A percentile compares a stretch with the other conserved stretches of the same genome.
These are phyloP conservation scores for Zaprionus capensis DNA, from an alignment of 1,140 invertebrate genomes.

Conservation along the genomic window DNA sequence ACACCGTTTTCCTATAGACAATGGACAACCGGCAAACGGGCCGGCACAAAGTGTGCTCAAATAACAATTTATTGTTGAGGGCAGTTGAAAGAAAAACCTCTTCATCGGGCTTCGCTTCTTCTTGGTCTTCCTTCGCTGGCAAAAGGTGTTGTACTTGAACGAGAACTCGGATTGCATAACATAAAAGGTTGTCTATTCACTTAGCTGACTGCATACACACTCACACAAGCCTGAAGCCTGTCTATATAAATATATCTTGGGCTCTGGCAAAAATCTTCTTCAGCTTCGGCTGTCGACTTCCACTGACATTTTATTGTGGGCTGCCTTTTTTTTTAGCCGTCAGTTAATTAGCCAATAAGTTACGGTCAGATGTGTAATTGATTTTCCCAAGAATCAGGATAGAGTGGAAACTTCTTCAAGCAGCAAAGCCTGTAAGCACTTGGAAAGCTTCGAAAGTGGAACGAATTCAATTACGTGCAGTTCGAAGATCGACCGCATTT, in stretches of 20 bases:
- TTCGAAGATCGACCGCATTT: conserved; percentile 27
- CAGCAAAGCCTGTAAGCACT: not conserved
- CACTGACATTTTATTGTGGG: conserved; percentile 23
- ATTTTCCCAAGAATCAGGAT: conserved; percentile 25
- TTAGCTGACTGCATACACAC: not conserved
- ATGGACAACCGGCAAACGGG: conserved; percentile 29
- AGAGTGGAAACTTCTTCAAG: not conserved
- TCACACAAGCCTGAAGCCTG: not conserved
- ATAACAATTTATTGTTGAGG: conserved; percentile 52
- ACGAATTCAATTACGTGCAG: conserved; percentile 62
- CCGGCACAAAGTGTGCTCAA: conserved; percentile 46
- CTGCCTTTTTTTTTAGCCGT: conserved; percentile 1
- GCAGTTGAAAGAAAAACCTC: conserved; percentile 37
- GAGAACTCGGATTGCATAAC: conserved; percentile 50
- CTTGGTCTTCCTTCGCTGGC: not conserved
- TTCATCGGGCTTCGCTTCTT: conserved; percentile 14
- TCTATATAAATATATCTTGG: not conserved
- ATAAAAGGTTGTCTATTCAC: conserved; percentile 25
- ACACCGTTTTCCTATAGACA: conserved; percentile 39
- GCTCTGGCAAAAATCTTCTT: not conserved
- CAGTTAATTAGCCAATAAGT: conserved; percentile 46
- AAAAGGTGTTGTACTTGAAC: conserved; percentile 49
- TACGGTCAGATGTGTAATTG: conserved; percentile 38
- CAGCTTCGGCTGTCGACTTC: conserved; percentile 4
- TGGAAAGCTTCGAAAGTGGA: conserved; percentile 16